Evolutionary conservation across 1,140 invertebrate genomes (phyloP), one percentile per base, ranked within the genome.

Genomic region (Drosophila tristis): DNA sequence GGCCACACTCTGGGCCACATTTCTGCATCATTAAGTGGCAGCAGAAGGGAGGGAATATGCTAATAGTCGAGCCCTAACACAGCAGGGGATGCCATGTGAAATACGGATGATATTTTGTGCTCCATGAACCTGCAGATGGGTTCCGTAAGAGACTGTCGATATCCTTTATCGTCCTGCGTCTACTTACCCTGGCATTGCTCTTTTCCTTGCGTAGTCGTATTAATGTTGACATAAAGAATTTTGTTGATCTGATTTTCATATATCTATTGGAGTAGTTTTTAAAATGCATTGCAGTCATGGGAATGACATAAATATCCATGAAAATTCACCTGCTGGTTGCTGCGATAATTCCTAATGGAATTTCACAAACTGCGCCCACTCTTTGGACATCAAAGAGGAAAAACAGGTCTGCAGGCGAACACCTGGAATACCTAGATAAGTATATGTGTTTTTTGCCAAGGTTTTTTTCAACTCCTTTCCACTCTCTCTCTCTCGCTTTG

Each of bases 1-100:
- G 58, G 68, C 61, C 70, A 57, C 62, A 79, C 56, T 71, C 53
- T 31, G 2, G 66, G 59, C 64, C 64, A 85, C 78, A 81, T 78
- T 85, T 85, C 68, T 86, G 11, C 35, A 39, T 39, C 35, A 39
- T 39, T 39, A 39, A 39, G 35, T 13, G 35, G 11, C 11, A 13
- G 35, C 35, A 0, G 35, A 1, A 39, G 13, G 4, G 1, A 11
- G 4, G 11, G 1, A 39, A 39, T 39, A 39, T 39, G 35, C 35
- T 39, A 13, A 39, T 39, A 39, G 35, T 39, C 4, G 4, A 13
- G 11, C 11, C 11, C 11, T 1, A 39, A 39, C 35, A 39, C 11
- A 39, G 11, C 11, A 13, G 35, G 35, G 31, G 35, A 13, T 13
- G 4, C 11, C 11, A 13, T 39, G 11, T 39, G 4, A 13, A 11